A percentile compares a stretch with the other conserved stretches of the same genome.
Conservation (phyloP, 2,113 vertebrate genomes). For the Muntiacus muntjak region DNA sequence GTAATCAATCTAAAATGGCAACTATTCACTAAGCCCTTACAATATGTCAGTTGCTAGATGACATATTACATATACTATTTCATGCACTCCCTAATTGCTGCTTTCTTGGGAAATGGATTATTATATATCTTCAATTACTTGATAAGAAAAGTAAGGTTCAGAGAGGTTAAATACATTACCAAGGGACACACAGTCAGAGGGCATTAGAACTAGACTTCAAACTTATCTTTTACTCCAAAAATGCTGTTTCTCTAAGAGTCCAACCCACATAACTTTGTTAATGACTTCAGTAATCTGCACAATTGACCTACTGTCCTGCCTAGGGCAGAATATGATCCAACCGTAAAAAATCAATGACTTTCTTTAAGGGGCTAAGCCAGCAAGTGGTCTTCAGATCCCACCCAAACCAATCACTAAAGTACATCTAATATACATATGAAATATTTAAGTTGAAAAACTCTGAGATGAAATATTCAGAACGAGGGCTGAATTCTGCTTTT, state of each 20-base stretch:
- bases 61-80: not conserved
- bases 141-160: not conserved
- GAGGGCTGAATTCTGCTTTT: not conserved
- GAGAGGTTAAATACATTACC: not conserved
- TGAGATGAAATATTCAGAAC: not conserved
- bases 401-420: not conserved
- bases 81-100: not conserved
- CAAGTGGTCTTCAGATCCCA: not conserved
- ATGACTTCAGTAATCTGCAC: not conserved
- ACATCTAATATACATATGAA: not conserved
- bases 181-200: not conserved
- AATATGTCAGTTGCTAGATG: not conserved
- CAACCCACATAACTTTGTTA: not conserved
- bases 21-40: not conserved
- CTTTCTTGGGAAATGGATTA: not conserved
- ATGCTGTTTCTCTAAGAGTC: not conserved
- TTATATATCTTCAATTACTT: not conserved
- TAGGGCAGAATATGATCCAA: not conserved
- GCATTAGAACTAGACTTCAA: not conserved
- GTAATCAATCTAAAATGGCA: not conserved
- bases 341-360: not conserved
- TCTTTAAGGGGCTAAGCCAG: not conserved
- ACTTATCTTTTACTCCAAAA: not conserved
- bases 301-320: not conserved
- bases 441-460: not conserved